A percentile compares a stretch with the other conserved stretches of the same genome.
Conservation (phyloP, 2,797 vertebrate species). For the Poecilia velifera region DNA sequence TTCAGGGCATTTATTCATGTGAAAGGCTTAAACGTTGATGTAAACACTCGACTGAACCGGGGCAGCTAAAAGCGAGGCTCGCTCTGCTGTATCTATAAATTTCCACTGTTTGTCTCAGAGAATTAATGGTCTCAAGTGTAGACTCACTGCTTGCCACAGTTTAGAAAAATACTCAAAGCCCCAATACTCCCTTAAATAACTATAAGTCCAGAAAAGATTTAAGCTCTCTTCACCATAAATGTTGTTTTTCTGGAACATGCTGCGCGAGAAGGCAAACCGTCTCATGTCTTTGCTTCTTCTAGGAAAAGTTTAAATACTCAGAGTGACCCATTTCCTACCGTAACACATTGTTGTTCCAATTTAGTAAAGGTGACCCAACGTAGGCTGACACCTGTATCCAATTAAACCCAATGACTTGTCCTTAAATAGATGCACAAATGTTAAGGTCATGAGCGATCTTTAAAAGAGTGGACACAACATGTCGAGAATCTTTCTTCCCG, state of each 20-base stretch:
- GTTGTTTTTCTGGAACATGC: not conserved
- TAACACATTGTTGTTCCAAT: not conserved
- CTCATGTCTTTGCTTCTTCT: not conserved
- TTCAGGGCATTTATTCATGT: not conserved
- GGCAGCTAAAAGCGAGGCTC: not conserved
- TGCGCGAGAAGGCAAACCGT: not conserved
- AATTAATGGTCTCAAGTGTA: slow-evolving; percentile 3
- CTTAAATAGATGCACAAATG: slow-evolving; percentile 2
- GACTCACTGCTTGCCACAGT: slow-evolving; percentile 2
- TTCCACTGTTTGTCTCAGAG: slow-evolving; percentile 6
- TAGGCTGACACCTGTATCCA: slow-evolving; percentile 17
- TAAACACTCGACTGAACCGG: not conserved
- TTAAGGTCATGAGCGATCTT: slow-evolving; percentile 39
- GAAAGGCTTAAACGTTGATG: not conserved
- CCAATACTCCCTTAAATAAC: not conserved
- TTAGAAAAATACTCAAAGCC: slow-evolving; percentile 1
- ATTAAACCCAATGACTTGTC: slow-evolving; percentile 26
- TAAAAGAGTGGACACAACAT: slow-evolving; percentile 7
- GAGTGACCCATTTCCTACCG: not conserved
- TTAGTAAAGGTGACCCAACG: not conserved
- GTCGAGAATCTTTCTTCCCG: slow-evolving; percentile 27
- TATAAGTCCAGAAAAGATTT: slow-evolving; percentile 2
- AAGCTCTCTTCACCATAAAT: not conserved
- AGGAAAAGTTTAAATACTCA: not conserved
- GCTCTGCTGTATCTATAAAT: not conserved